Conservation (phyloP, 2,888 invertebrate species). For the Noctuana brunneofusca region DNA sequence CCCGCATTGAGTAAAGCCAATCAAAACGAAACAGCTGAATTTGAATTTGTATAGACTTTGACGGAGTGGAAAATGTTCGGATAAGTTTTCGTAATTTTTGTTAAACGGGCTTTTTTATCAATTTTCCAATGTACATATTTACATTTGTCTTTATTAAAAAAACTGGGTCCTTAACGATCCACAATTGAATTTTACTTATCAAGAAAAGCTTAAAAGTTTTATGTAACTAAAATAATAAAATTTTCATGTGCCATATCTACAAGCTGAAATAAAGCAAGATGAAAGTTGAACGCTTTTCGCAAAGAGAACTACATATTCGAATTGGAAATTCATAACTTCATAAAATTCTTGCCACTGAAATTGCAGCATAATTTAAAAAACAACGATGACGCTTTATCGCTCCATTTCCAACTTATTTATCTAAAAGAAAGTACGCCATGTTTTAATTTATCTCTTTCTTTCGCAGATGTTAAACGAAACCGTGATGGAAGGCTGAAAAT, state of each 20-base stretch:
- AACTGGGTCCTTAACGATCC: too few species aligned
- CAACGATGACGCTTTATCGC: neutral
- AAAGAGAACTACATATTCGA: neutral
- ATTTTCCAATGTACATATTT: neutral
- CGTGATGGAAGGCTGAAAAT: conserved; percentile 40
- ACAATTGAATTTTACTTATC: too few species aligned
- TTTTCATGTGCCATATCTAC: neutral
- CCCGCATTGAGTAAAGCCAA: conserved; percentile 23
- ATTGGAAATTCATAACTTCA: neutral
- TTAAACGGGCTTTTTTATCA: neutral
- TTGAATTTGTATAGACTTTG: conserved; percentile 23
- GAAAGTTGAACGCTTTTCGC: neutral
- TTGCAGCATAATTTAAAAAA: neutral
- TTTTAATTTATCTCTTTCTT: conserved; percentile 39
- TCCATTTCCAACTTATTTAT: neutral
- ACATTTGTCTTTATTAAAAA: neutral
- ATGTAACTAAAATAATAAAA: too few species aligned
- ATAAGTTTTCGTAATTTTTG: neutral
- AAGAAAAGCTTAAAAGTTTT: too few species aligned
- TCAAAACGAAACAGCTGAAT: conserved; percentile 28
- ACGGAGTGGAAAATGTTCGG: conserved; percentile 7
- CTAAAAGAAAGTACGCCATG: neutral
- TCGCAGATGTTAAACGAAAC: conserved; percentile 58
- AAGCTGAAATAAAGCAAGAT: neutral
- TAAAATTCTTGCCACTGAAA: neutral